phyloP scores from a whole-genome alignment of 1,140 invertebrate genomes.

The Drosophila bocki region DNA sequence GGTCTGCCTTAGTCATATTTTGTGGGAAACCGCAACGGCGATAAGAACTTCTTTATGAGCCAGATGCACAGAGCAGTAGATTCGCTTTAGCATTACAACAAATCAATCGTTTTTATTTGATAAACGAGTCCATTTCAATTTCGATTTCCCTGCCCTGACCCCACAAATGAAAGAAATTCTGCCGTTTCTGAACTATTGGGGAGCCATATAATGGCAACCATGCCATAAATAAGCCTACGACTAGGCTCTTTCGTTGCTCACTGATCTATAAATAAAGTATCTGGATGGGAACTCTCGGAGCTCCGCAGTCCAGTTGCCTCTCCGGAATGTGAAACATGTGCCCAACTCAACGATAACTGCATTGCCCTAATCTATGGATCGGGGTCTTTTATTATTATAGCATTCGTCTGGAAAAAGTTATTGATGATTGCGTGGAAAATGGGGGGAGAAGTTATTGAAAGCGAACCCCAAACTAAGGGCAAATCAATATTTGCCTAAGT shows the following conservation, averaged over 20 bases:
- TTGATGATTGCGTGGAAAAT: neutral
- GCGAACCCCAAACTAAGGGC: neutral
- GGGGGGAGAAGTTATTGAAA: neutral
- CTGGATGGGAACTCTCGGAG: slow-evolving; percentile 5
- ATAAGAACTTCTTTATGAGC: slow-evolving; percentile 12
- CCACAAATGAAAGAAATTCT: slow-evolving; percentile 27
- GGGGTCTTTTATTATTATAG: slow-evolving; percentile 29
- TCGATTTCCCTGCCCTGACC: neutral
- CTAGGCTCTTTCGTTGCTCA: slow-evolving; percentile 23
- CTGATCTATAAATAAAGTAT: slow-evolving; percentile 40
- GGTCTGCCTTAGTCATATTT: slow-evolving; percentile 1
- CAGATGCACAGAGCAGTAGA: neutral
- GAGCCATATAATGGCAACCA: slow-evolving; percentile 10
- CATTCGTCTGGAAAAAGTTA: slow-evolving; percentile 23
- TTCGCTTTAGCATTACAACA: slow-evolving; percentile 10
- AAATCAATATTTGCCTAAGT: slow-evolving; percentile 20
- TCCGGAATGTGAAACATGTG: slow-evolving; percentile 46
- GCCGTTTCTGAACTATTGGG: slow-evolving; percentile 16
- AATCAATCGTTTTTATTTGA: slow-evolving; percentile 35
- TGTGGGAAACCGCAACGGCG: neutral
- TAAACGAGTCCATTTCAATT: slow-evolving; percentile 22
- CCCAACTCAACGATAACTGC: slow-evolving; percentile 38
- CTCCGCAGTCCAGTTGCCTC: slow-evolving; percentile 19
- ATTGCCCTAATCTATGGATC: slow-evolving; percentile 33
- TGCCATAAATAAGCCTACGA: slow-evolving; percentile 40